Evolutionary conservation across 2,113 vertebrate species (phyloP).

Genomic region (Gambusia holbrooki): DNA sequence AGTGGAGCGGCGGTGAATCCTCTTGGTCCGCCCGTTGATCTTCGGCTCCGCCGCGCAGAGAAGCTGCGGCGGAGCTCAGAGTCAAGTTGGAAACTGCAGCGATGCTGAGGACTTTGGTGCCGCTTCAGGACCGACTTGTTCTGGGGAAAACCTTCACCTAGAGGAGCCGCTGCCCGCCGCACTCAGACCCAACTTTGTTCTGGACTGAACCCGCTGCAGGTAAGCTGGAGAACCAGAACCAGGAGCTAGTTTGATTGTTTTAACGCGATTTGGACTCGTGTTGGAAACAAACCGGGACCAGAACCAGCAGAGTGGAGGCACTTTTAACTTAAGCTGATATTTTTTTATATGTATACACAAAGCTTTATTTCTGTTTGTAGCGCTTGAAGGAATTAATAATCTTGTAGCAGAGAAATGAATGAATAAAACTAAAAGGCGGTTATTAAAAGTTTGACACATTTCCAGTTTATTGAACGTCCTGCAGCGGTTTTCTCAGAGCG

Average conservation of each 20-base stretch:
- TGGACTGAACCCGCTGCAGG: conserved; percentile 47
- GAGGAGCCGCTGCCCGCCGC: rapidly evolving
- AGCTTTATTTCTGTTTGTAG: too few species aligned
- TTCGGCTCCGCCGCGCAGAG: conserved; percentile 33
- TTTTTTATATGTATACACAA: too few species aligned
- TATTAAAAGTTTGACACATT: not conserved
- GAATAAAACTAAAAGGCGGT: not conserved
- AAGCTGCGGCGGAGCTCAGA: conserved; percentile 40
- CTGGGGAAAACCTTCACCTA: not conserved
- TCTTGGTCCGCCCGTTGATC: conserved; percentile 39
- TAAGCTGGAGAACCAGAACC: conserved; percentile 20
- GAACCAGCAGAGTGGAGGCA: too few species aligned
- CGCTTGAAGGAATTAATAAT: too few species aligned
- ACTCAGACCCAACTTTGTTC: conserved; percentile 39
- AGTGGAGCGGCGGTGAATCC: not conserved
- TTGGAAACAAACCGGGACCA: too few species aligned
- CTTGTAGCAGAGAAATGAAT: too few species aligned
- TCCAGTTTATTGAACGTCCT: not conserved
- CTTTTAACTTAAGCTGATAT: too few species aligned
- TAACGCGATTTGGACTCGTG: too few species aligned
- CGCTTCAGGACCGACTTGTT: not conserved
- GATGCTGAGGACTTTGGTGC: conserved; percentile 50
- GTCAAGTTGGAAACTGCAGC: conserved; percentile 37
- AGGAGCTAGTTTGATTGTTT: too few species aligned
- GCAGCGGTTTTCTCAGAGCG: not conserved